Evolutionary conservation across 23 tunicate genomes (phyloP).

Genomic region (Pegea sp.): DNA sequence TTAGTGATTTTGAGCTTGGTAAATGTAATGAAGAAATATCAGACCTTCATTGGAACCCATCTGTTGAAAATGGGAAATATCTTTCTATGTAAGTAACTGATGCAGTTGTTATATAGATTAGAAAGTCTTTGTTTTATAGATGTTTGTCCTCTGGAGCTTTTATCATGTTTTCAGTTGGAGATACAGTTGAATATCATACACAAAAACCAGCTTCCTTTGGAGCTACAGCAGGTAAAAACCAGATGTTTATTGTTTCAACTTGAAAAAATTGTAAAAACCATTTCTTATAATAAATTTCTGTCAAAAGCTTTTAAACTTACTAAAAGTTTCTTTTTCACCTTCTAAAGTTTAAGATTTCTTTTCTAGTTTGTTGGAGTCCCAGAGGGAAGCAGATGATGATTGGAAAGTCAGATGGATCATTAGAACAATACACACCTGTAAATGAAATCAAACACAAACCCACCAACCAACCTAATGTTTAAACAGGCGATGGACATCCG

Average conservation of each 20-base stretch:
- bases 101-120: neutral
- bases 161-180: slow-evolving; percentile 32
- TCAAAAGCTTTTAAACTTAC: neutral
- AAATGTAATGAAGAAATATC: slow-evolving; percentile 8
- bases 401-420: slow-evolving; percentile 68
- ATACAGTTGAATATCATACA: slow-evolving; percentile 25
- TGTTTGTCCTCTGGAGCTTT: slow-evolving; percentile 65
- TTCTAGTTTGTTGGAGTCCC: slow-evolving; percentile 85
- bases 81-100: slow-evolving; percentile 42
- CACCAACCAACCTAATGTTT: neutral
- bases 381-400: slow-evolving; percentile 91
- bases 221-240: slow-evolving; percentile 32
- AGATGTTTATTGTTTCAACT: neutral
- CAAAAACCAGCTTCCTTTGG: slow-evolving; percentile 35
- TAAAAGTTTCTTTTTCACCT: neutral
- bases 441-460: neutral
- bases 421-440: slow-evolving; percentile 80
- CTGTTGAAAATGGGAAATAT: slow-evolving; percentile 24
- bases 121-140: slow-evolving; percentile 7
- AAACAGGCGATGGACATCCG: slow-evolving; percentile 39
- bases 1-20: slow-evolving; percentile 14
- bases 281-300: neutral
- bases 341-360: neutral
- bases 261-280: neutral
- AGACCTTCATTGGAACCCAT: slow-evolving; percentile 77